Percentiles rank a stretch among this genome's conserved stretches.
Evolutionary conservation across 2,797 vertebrate species (phyloP).

Genomic region (Calcarius lapponicus): DNA sequence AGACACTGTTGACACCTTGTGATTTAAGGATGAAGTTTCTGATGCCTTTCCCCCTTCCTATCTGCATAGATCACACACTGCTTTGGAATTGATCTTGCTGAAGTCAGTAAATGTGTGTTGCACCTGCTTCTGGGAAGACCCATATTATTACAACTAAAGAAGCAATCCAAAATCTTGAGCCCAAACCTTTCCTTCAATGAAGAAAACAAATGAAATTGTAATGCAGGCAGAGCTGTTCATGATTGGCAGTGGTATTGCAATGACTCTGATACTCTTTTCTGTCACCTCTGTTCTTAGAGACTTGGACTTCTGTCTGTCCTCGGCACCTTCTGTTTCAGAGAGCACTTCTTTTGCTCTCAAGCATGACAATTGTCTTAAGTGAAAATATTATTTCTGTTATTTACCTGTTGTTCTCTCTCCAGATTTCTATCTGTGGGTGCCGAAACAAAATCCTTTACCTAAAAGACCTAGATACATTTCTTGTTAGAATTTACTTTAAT

Average conservation of each 20-base stretch:
- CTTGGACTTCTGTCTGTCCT: neutral
- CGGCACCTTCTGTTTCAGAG: neutral
- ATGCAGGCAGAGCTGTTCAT: neutral
- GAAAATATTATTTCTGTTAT: neutral
- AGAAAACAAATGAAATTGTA: neutral
- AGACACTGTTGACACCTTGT: neutral
- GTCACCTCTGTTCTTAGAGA: neutral
- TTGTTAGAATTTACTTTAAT: neutral
- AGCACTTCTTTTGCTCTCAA: neutral
- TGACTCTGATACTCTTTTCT: neutral
- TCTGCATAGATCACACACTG: neutral
- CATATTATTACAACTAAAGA: neutral
- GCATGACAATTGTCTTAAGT: neutral
- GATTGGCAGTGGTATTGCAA: neutral
- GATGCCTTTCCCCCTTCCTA: neutral
- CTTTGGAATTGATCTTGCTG: neutral
- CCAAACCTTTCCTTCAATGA: neutral
- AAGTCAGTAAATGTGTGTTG: neutral
- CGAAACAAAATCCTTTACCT: neutral
- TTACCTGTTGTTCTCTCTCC: neutral
- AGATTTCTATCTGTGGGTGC: neutral
- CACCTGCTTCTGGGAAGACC: neutral
- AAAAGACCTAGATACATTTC: neutral
- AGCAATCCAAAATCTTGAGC: neutral
- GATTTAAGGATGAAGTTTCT: neutral